A percentile compares a stretch with the other conserved stretches of the same genome.
Conservation (phyloP, 2,797 vertebrate species). For the Austrolebias charrua region DNA sequence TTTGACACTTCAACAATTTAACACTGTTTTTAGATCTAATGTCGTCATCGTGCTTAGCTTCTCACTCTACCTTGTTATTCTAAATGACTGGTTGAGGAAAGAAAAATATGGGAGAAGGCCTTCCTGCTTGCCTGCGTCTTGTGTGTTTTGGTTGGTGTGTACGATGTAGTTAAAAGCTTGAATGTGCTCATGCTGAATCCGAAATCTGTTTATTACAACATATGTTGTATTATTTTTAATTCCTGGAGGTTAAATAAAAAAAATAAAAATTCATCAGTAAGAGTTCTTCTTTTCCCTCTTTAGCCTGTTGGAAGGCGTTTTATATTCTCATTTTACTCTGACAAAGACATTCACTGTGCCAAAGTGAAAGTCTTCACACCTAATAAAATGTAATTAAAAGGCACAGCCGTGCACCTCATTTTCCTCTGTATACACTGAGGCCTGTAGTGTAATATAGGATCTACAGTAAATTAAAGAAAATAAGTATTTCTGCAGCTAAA, state of each 20-base stretch:
- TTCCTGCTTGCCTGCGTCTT: constrained; percentile 45
- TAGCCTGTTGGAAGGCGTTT: constrained; percentile 26
- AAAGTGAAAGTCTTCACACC: constrained; percentile 40
- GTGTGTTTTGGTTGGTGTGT: constrained; percentile 20
- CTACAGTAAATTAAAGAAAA: constrained; percentile 42
- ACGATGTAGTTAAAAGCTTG: constrained; percentile 1
- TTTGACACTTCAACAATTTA: constrained; percentile 70
- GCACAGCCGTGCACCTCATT: constrained; percentile 29
- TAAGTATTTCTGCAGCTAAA: constrained; percentile 46
- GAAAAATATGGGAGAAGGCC: constrained; percentile 70
- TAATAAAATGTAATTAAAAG: constrained; percentile 60
- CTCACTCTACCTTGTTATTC: constrained; percentile 72
- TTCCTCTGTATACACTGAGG: constrained; percentile 29
- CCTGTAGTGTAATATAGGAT: constrained; percentile 26
- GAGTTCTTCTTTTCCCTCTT: background rate
- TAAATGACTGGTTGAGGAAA: constrained; percentile 72
- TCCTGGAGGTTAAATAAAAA: too few species aligned
- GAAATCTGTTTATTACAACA: background rate
- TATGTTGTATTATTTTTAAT: background rate
- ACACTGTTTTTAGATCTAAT: constrained; percentile 70
- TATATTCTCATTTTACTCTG: constrained; percentile 19
- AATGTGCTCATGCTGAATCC: constrained; percentile 6
- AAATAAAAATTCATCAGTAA: background rate
- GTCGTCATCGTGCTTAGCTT: constrained; percentile 65
- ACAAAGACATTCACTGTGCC: constrained; percentile 45